Evolutionary conservation across 2,113 vertebrate genomes (phyloP), one percentile per base, ranked within the genome.

Genomic region (Stegostoma tigrinum): DNA sequence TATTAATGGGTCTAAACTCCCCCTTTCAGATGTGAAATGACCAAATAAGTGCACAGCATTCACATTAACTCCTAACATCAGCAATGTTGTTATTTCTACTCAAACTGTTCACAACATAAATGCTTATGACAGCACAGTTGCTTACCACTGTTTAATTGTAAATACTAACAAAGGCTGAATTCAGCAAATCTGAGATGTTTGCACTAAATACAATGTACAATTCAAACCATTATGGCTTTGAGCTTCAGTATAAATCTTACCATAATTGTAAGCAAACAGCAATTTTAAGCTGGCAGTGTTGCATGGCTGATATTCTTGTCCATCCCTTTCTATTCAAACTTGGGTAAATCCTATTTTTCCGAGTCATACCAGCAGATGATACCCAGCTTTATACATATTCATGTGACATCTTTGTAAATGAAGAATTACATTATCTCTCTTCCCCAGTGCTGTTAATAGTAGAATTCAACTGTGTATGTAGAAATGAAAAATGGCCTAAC

Each of bases 391-490:
- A 64, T 38, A 42, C 17, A 38, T 38, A 67, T 93, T 93, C 61
- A 93, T 66, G 61, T 93, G 61, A 12, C 34, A 93, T 66, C 61
- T 93, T 93, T 93, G 30, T 93, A 66, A 93, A 67, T 64, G n/a
- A 64, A 64, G 34, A 19, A 93, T 93, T 93, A 93, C 66, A 67
- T 93, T 66, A 93, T 93, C 61, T 93, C 89, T 66, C 61, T 38
- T 64, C 61, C 38, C 61, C 61, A 38, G 61, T 38, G 0, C 61
- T 38, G 64, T n/a, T 24, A 38, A 93, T 38, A 67, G 15, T 7
- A 93, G 61, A 67, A 93, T 66, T 66, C 89, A 64, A 23, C 27
- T 30, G 45, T 66, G 30, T 38, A 6, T n/a, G n/a, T 67, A 66
- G 64, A 67, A 42, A 34, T 34, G 87, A 34, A 61, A 3, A 38